phyloP scores from a whole-genome alignment of 2,113 vertebrate species.

The Odobenus rosmarus region DNA sequence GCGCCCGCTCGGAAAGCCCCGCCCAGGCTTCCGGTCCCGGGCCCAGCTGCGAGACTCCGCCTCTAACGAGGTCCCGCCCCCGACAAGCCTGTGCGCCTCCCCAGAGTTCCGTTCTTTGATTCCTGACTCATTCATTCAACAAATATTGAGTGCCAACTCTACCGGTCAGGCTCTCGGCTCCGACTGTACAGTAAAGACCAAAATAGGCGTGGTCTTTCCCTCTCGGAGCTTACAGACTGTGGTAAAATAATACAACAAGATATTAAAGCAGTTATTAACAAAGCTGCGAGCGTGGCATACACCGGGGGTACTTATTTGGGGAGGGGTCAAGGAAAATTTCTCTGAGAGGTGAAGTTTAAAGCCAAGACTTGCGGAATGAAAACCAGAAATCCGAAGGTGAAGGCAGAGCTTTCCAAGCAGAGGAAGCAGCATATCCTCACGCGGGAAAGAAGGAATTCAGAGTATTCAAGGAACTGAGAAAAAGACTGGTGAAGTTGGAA shows the following conservation, averaged over 20 bases:
- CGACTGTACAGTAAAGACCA: not conserved
- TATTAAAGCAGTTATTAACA: conserved; percentile 13
- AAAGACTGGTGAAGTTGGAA: conserved; percentile 14
- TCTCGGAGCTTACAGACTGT: not conserved
- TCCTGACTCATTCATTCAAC: not conserved
- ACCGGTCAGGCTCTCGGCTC: not conserved
- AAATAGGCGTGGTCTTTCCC: not conserved
- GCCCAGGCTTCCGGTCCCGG: conserved; percentile 52
- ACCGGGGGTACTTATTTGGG: not conserved
- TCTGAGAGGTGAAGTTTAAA: conserved; percentile 6
- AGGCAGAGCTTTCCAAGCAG: not conserved
- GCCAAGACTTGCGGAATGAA: not conserved
- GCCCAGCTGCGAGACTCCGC: not conserved
- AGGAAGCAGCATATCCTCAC: not conserved
- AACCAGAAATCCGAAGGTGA: not conserved
- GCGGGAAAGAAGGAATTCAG: not conserved
- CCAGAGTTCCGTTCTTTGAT: not conserved
- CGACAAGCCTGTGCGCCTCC: accelerated
- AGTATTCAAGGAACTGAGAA: conserved; percentile 12
- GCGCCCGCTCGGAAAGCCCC: not conserved
- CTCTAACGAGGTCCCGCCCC: not conserved
- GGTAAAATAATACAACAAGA: not conserved
- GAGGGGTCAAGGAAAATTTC: not conserved
- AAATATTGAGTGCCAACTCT: not conserved
- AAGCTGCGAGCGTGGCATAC: not conserved